A percentile compares a stretch with the other conserved stretches of the same genome.
These are phyloP conservation scores for Epistrophella euchroma DNA, from an alignment of 2,888 invertebrate species.

Conservation along the genomic window DNA sequence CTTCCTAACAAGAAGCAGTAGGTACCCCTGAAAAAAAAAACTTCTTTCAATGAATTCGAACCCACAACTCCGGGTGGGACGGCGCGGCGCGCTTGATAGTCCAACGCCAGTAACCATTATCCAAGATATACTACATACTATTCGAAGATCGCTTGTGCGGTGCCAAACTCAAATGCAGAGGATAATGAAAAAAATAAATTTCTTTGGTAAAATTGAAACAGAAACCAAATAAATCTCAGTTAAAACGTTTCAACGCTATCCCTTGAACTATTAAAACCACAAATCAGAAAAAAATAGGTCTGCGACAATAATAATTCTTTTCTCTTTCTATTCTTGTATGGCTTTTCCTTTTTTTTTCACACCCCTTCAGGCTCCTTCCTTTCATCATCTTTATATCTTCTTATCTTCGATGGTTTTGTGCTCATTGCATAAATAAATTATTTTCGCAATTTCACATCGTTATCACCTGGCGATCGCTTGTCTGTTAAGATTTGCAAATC, in stretches of 20 bases:
- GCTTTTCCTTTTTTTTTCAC: conserved; percentile 8
- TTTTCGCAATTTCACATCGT: conserved; percentile 52
- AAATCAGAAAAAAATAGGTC: conserved; percentile 4
- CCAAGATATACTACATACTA: too few relatives aligned
- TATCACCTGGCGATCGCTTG: conserved; percentile 31
- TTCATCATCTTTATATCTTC: conserved; percentile 17
- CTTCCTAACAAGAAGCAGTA: too few relatives aligned
- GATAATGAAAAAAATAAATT: too few relatives aligned
- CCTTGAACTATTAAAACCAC: neutral
- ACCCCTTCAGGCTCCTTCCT: conserved; percentile 6
- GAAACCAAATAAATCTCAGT: neutral
- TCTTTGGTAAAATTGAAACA: neutral
- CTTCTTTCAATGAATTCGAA: too few relatives aligned
- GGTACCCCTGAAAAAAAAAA: too few relatives aligned
- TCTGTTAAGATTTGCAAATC: conserved; percentile 30
- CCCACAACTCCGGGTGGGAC: too few relatives aligned
- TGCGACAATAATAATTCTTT: conserved; percentile 18
- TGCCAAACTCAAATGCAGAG: too few relatives aligned
- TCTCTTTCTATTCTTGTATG: conserved; percentile 20
- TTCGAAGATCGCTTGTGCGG: too few relatives aligned
- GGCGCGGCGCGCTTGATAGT: too few relatives aligned
- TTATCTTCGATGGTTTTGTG: neutral
- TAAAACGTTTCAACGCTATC: neutral
- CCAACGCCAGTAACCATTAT: too few relatives aligned
- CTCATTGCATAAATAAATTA: conserved; percentile 47